Evolutionary conservation across 2,113 vertebrate genomes (phyloP).

Genomic region (Colaptes auratus): DNA sequence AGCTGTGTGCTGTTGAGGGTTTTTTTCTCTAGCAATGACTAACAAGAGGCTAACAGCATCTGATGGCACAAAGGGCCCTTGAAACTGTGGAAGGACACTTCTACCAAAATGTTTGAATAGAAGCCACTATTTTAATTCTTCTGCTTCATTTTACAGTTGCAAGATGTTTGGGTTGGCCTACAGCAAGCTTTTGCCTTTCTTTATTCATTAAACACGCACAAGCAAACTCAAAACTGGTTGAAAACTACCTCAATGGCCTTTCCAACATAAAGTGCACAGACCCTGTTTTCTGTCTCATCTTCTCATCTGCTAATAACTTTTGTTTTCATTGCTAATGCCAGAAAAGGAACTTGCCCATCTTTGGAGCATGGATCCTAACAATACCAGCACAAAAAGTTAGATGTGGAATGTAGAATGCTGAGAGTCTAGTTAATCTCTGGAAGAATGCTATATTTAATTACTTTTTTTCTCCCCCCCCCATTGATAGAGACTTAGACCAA

Average conservation of each 20-base stretch:
- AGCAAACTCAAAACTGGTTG: not conserved
- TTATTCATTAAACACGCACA: not conserved
- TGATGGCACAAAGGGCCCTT: constrained; percentile 73
- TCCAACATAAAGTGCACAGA: not conserved
- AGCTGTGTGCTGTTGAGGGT: constrained; percentile 56
- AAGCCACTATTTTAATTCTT: constrained; percentile 55
- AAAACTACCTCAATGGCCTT: not conserved
- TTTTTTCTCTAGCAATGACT: constrained; percentile 65
- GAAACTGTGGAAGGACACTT: constrained; percentile 51
- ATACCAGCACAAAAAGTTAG: not conserved
- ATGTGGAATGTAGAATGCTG: not conserved
- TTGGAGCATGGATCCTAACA: constrained; percentile 5
- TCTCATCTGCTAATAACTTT: not conserved
- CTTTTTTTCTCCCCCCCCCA: constrained; percentile 13
- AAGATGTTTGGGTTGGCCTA: constrained; percentile 3
- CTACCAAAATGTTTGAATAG: constrained; percentile 46
- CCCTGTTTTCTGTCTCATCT: not conserved
- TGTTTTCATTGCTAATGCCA: constrained; percentile 2
- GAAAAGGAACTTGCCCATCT: not conserved
- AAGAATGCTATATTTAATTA: constrained; percentile 58
- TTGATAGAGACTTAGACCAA: constrained; percentile 54
- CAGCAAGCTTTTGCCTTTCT: not conserved
- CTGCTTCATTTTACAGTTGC: not conserved
- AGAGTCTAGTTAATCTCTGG: constrained; percentile 20
- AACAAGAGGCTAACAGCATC: constrained; percentile 72